Base-by-base conservation (phyloP, 2,888 invertebrate genomes). In the Argyresthia goedartella region DNA sequence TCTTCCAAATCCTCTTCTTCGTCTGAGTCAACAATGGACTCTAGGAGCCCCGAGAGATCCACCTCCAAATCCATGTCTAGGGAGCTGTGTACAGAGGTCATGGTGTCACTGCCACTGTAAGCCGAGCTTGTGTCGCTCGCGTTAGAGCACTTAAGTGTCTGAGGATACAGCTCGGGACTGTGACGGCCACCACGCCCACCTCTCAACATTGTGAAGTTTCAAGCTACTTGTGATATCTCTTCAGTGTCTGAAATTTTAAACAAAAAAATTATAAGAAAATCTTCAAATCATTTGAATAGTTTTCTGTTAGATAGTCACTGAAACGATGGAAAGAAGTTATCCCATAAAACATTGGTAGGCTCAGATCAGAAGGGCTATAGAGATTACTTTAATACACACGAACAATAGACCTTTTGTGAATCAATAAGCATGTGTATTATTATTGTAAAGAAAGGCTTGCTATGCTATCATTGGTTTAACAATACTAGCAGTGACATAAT, bases 101-200 rank as follows among this genome's bases (percentile, higher is more conserved):
- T 96, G 59, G 96, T 96, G 88, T 97, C 97, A 60, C 96, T 96
- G 58, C 97, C 97, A 69, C 96, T 96, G 82, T 98, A 98, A 53
- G 97, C 97, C 60, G 97, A 97, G 75, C 96, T 97, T 25, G 97
- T 97, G 78, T 98, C 97, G 71, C 96, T 96, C 49, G 95, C 95
- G 76, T 92, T 87, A 62, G 87, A 87, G 69, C 87, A 87, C 85
- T 88, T 92, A 64, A 94, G 91, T 56, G 96, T 95, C 86, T 95
- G 95, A 78, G 94, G 93, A 81, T 93, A 94, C 76, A 94, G 89
- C 86, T 93, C 94, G 60, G 93, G 92, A 87, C 88, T 87, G 85
- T 87, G 87, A 76, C 87, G 85, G 76, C 87, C 87, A 73, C 82
- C 85, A 69, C 86, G 86, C 76, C 86, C 86, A 82, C 86, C 84